Evolutionary conservation across 2,113 vertebrate genomes (phyloP), one percentile per base, ranked within the genome.

Genomic region (Hiodon tergisus): DNA sequence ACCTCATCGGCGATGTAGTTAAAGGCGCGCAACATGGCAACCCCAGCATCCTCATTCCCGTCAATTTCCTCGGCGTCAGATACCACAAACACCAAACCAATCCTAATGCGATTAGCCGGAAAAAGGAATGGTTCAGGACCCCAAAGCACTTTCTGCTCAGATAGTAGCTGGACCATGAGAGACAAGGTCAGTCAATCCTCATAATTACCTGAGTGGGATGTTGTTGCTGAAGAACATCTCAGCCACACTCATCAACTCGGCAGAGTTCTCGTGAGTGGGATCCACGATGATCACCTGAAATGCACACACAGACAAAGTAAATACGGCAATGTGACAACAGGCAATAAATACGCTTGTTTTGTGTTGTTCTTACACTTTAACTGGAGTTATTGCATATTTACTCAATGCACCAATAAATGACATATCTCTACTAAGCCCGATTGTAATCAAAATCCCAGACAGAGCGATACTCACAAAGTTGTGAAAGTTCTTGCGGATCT

Each of bases 211-310:
- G 79, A 99, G 88, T 0, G 97, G 97, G 81, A 99, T 96, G 82
- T 98, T 95, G 85, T 98, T 98, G 73, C 92, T 91, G 77, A 97
- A 94, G 87, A 99, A 98, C 97, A 99, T 97, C 88, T 99, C 97
- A 60, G 95, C 97, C 67, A 95, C 92, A 14, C 91, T 95, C 11
- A 99, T 78, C 79, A 99, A 81, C 70, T 99, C 97, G 2, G 87
- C 81, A 3, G 95, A 88, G 74, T 85, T 93, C 71, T 94, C 94
- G 1, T 96, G 94, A 60, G 84, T 78, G 2, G 97, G 97, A 80
- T 98, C 95, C 81, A 98, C 79, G 79, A 98, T 92, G 74, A 98
- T 91, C 74, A 99, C 94, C 97, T 99, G 81, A 2, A 78, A 72
- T 55, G 17, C n/a, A 66, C 31, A 74, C 3, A n/a, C 50, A 66